A percentile compares a stretch with the other conserved stretches of the same genome.
phyloP scores from a whole-genome alignment of 2,113 vertebrate species.

The Stegostoma tigrinum region DNA sequence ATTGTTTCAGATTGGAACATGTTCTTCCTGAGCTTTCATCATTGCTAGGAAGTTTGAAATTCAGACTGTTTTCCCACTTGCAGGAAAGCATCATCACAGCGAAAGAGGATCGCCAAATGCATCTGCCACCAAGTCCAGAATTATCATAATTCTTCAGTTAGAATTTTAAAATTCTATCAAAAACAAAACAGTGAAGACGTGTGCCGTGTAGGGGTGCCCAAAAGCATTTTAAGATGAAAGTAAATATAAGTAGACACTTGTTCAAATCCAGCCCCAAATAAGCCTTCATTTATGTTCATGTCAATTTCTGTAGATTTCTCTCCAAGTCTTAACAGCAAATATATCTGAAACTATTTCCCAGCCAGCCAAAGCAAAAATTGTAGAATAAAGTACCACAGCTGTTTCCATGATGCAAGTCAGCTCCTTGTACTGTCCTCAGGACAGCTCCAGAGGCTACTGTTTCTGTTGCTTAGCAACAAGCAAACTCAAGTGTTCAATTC shows the following conservation, averaged over 20 bases:
- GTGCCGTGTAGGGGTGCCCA: not conserved
- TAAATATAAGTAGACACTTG: too few species aligned
- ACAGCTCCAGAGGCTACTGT: not conserved
- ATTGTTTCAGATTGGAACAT: not conserved
- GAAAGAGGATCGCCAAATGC: not conserved
- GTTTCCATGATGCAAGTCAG: not conserved
- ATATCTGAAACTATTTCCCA: too few species aligned
- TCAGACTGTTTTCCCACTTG: too few species aligned
- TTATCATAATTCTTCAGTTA: not conserved
- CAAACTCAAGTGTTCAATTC: not conserved
- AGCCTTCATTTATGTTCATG: too few species aligned
- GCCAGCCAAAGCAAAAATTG: too few species aligned
- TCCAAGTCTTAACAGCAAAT: too few species aligned
- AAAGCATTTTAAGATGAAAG: too few species aligned
- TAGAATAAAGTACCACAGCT: not conserved
- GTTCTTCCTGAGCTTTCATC: too few species aligned
- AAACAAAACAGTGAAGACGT: not conserved
- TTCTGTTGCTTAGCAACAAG: not conserved
- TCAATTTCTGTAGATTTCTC: too few species aligned
- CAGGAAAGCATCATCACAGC: not conserved
- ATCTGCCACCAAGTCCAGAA: not conserved
- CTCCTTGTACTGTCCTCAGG: not conserved
- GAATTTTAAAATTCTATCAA: not conserved
- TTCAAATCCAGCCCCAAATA: too few species aligned
- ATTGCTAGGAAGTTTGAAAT: not conserved